A percentile compares a stretch with the other conserved stretches of the same genome.
phyloP scores from a whole-genome alignment of 2,797 vertebrate genomes.

The Periparus ater region DNA sequence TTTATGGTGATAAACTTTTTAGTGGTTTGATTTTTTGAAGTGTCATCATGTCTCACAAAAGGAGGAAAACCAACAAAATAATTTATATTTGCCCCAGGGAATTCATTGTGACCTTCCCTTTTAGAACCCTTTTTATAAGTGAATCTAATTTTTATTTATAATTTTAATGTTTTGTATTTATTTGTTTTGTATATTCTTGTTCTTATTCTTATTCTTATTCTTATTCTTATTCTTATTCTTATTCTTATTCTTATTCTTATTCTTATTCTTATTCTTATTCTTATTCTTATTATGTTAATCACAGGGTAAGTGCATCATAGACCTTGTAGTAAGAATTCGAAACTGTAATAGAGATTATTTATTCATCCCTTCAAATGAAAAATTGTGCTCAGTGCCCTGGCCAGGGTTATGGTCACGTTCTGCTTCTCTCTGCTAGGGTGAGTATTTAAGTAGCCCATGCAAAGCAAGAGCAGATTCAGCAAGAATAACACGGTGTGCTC shows the following conservation, averaged over 20 bases:
- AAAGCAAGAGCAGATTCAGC: neutral
- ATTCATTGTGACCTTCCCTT: fast-evolving
- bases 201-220: too few relatives aligned
- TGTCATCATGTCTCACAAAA: neutral
- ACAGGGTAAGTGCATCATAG: neutral
- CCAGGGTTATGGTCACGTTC: neutral
- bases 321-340: neutral
- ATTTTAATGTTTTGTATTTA: neutral
- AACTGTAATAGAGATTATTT: neutral
- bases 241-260: too few relatives aligned
- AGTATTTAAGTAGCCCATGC: neutral
- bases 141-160: neutral
- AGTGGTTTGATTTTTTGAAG: neutral
- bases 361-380: neutral
- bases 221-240: too few relatives aligned
- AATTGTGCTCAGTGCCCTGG: neutral
- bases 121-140: neutral
- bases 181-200: neutral
- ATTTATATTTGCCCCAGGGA: neutral
- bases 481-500: neutral
- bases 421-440: neutral
- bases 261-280: too few relatives aligned
- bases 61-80: neutral
- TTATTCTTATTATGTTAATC: too few relatives aligned
- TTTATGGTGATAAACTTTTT: neutral